phyloP scores from a whole-genome alignment of 2,113 vertebrate genomes.

The Aramus guarauna region DNA sequence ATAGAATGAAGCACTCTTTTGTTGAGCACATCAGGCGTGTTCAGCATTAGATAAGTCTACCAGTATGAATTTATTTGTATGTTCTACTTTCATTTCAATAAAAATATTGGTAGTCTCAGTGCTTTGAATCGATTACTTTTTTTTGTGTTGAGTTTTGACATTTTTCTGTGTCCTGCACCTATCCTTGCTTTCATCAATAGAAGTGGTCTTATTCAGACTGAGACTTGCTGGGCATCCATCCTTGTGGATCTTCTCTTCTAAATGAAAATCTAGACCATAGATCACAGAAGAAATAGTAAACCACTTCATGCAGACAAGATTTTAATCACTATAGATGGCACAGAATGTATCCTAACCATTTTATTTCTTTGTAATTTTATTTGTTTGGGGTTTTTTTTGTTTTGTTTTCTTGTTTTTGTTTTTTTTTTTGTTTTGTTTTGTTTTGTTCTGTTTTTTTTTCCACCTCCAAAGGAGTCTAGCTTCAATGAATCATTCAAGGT shows the following conservation, averaged over 20 bases:
- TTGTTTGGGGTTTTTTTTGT: too few species aligned
- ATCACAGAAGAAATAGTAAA: background rate
- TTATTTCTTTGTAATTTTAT: background rate
- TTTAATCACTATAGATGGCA: accelerated
- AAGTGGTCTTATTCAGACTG: background rate
- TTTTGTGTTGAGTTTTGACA: background rate
- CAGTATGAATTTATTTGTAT: background rate
- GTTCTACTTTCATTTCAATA: background rate
- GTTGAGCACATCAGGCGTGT: background rate
- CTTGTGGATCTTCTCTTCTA: background rate
- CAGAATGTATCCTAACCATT: background rate
- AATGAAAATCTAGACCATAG: background rate
- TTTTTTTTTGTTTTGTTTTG: too few species aligned
- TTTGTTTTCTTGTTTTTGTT: too few species aligned
- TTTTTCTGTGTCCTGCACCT: background rate
- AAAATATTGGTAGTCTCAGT: background rate
- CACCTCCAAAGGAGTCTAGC: background rate
- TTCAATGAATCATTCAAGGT: background rate
- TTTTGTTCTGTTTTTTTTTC: too few species aligned
- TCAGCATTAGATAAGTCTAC: background rate
- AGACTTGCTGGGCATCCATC: background rate
- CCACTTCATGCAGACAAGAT: background rate
- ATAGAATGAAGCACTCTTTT: background rate
- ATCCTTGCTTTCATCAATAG: background rate
- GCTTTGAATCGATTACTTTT: background rate